A percentile compares a stretch with the other conserved stretches of the same genome.
phyloP scores from a whole-genome alignment of 2,888 invertebrate species.

The Galerucella pusilla region DNA sequence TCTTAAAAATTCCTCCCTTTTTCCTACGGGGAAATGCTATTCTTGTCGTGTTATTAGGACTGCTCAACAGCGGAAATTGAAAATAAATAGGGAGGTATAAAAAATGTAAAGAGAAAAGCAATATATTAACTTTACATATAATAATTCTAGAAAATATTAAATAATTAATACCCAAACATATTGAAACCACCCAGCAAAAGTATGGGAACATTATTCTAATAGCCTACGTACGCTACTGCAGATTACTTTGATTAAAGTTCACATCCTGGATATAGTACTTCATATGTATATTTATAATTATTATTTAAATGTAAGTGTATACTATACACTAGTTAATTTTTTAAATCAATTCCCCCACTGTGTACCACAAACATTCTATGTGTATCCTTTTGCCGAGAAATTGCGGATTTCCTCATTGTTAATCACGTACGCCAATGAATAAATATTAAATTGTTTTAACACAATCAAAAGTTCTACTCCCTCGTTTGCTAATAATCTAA shows the following conservation, averaged over 20 bases:
- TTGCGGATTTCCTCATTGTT: conserved; percentile 36
- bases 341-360: neutral
- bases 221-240: no score
- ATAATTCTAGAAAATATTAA: no score
- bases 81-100: no score
- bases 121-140: no score
- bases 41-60: no score
- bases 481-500: conserved; percentile 39
- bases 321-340: conserved; percentile 18
- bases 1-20: no score
- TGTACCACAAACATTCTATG: neutral
- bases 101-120: no score
- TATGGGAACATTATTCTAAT: no score
- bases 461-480: conserved; percentile 43
- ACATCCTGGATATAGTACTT: neutral
- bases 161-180: no score
- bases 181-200: no score
- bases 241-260: neutral
- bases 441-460: conserved; percentile 45
- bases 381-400: conserved; percentile 22
- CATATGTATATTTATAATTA: neutral
- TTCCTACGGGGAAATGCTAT: no score
- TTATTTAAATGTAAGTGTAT: conserved; percentile 9
- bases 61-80: no score
- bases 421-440: conserved; percentile 42